Conservation (phyloP, 2,888 invertebrate genomes). For the Nemapogon koenigi region DNA sequence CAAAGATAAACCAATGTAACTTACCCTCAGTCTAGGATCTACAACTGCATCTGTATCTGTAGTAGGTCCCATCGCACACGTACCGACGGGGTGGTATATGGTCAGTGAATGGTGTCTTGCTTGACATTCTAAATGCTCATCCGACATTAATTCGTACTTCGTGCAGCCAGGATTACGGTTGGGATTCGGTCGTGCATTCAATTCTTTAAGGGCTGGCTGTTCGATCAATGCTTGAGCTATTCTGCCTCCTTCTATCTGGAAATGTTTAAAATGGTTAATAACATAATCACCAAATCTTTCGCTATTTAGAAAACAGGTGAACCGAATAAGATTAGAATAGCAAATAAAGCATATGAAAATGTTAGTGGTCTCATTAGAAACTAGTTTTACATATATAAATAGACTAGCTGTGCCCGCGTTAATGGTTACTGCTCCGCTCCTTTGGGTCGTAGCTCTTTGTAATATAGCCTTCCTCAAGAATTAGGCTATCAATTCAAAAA, state of each 20-base stretch:
- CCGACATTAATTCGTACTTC: constrained; percentile 67
- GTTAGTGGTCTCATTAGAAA: too few species aligned
- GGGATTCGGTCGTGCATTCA: constrained; percentile 70
- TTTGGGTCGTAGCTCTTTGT: too few species aligned
- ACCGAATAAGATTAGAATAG: too few species aligned
- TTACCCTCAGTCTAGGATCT: constrained; percentile 66
- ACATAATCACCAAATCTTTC: neutral
- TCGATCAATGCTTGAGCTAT: constrained; percentile 67
- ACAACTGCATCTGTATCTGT: constrained; percentile 68
- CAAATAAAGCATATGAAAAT: too few species aligned
- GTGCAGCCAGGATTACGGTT: constrained; percentile 72
- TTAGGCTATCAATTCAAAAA: too few species aligned
- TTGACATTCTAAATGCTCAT: constrained; percentile 80
- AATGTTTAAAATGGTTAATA: constrained; percentile 11
- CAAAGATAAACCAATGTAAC: constrained; percentile 16
- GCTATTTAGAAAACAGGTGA: too few species aligned
- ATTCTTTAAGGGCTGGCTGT: constrained; percentile 64
- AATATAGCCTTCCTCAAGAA: too few species aligned
- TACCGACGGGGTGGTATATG: constrained; percentile 83
- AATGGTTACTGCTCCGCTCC: too few species aligned
- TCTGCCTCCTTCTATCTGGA: constrained; percentile 77
- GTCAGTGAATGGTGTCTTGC: constrained; percentile 78
- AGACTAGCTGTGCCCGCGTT: too few species aligned
- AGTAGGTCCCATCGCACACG: constrained; percentile 79
- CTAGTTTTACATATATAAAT: too few species aligned